phyloP scores from a whole-genome alignment of 2,888 invertebrate species.

The Heteromyza rotundicornis region DNA sequence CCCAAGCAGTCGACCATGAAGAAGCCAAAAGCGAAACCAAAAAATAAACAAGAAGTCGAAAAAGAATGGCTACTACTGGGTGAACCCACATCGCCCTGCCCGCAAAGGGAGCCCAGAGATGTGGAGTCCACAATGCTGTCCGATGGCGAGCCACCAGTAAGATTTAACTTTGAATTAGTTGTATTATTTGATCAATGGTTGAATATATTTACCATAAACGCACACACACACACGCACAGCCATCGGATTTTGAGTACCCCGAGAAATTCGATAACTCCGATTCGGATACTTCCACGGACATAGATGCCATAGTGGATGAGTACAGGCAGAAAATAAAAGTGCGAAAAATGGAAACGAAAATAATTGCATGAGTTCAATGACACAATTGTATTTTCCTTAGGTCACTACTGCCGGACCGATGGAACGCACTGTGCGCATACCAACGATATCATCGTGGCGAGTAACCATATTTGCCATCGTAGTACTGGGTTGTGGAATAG shows the following conservation, averaged over 20 bases:
- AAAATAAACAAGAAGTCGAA: constrained; percentile 58
- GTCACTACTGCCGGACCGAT: constrained; percentile 62
- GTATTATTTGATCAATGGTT: not conserved
- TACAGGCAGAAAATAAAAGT: constrained; percentile 76
- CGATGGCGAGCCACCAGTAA: constrained; percentile 57
- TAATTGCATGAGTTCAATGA: no score
- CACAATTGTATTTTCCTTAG: constrained; percentile 34
- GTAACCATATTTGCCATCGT: constrained; percentile 57
- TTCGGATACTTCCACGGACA: constrained; percentile 76
- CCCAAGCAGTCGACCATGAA: constrained; percentile 49
- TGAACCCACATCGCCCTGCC: constrained; percentile 61
- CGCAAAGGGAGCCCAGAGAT: constrained; percentile 53
- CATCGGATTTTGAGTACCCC: constrained; percentile 58
- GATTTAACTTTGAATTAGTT: not conserved
- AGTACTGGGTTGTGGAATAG: constrained; percentile 51
- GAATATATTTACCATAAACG: no score
- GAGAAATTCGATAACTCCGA: constrained; percentile 67
- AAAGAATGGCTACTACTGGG: constrained; percentile 62
- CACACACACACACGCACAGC: no score
- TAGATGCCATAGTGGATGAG: constrained; percentile 79
- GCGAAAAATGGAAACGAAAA: no score
- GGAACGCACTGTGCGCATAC: constrained; percentile 58
- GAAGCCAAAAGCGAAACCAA: constrained; percentile 48
- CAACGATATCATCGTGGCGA: constrained; percentile 60
- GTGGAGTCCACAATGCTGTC: constrained; percentile 60